Percentiles rank a stretch among this genome's conserved stretches.
phyloP scores from a whole-genome alignment of 2,113 vertebrate genomes.

The Catharus bicknelli region DNA sequence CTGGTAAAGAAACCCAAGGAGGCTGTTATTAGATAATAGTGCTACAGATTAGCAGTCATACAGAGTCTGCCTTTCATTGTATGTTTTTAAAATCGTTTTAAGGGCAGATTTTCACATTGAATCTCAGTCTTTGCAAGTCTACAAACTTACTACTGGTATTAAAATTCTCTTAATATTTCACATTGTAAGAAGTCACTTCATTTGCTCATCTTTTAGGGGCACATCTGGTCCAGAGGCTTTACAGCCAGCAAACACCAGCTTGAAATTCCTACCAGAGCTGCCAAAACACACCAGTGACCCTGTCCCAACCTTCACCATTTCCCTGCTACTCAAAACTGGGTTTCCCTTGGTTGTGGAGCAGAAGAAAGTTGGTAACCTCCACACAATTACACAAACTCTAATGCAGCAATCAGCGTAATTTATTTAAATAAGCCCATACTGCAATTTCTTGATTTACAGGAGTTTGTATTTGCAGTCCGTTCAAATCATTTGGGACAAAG shows the following conservation, averaged over 20 bases:
- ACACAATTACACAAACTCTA: neutral
- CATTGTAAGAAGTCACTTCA: neutral
- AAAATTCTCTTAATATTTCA: neutral
- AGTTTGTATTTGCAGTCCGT: neutral
- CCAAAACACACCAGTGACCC: neutral
- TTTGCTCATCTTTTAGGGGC: neutral
- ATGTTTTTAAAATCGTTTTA: neutral
- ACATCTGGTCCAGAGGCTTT: neutral
- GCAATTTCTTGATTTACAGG: neutral
- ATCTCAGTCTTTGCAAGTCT: neutral
- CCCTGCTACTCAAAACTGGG: neutral
- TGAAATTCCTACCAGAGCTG: neutral
- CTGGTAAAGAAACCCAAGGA: slow-evolving; percentile 16
- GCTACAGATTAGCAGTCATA: neutral
- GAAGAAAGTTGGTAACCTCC: neutral
- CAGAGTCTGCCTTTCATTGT: neutral
- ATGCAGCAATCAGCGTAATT: neutral
- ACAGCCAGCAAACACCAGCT: neutral
- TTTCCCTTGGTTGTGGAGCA: neutral
- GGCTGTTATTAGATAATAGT: slow-evolving; percentile 12
- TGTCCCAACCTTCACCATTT: neutral
- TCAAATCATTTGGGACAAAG: neutral
- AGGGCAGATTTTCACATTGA: neutral
- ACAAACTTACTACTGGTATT: neutral
- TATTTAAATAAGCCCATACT: slow-evolving; percentile 16